These are phyloP conservation scores for Xenops minutus DNA, from an alignment of 2,797 vertebrate genomes.

Conservation along the genomic window DNA sequence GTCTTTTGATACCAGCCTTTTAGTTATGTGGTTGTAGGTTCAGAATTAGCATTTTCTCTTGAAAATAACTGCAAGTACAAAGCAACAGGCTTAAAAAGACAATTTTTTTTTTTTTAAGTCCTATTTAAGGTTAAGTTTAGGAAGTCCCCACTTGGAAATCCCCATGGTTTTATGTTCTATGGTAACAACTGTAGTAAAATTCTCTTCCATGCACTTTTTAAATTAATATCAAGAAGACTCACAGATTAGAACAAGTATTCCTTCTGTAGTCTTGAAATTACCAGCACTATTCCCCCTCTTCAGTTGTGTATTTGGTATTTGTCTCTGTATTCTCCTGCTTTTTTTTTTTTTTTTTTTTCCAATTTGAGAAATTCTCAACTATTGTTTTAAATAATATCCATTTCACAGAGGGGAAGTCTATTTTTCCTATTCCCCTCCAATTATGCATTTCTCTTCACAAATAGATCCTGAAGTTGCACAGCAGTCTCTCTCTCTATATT, in stretches of 20 bases:
- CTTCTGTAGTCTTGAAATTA: not conserved
- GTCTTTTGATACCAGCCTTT: not conserved
- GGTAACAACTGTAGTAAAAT: not conserved
- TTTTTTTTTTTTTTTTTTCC: not conserved
- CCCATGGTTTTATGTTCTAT: not conserved
- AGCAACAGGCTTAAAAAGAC: not conserved
- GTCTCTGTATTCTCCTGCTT: not conserved
- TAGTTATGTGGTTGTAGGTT: not conserved
- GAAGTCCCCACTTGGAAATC: not conserved
- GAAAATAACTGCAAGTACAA: not conserved
- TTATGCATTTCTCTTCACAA: conserved; percentile 12
- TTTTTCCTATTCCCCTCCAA: conserved; percentile 10
- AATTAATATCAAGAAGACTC: not conserved
- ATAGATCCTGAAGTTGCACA: not conserved
- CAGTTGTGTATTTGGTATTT: not conserved
- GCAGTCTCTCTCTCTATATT: not conserved
- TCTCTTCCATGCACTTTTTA: not conserved
- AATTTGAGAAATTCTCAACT: conserved; percentile 34
- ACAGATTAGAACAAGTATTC: not conserved
- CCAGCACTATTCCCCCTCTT: not conserved
- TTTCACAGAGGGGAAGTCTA: not conserved
- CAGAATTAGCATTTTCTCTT: not conserved
- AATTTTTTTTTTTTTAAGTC: not conserved
- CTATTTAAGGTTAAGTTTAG: not conserved
- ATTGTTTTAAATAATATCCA: conserved; percentile 47